A percentile compares a stretch with the other conserved stretches of the same genome.
phyloP scores from a whole-genome alignment of 2,888 invertebrate genomes.

The Autographa pulchrina region DNA sequence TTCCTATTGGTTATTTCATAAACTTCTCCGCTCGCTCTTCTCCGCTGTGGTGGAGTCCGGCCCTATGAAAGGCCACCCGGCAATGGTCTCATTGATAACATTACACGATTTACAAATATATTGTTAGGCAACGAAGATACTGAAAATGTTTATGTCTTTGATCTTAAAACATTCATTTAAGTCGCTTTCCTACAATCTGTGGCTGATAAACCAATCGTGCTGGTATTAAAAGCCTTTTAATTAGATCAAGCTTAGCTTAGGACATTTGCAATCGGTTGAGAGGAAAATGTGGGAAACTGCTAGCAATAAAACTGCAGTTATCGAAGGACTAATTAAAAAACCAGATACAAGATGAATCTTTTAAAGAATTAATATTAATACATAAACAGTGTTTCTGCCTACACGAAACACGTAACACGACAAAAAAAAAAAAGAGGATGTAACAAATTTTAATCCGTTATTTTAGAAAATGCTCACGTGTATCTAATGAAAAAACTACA shows the following conservation, averaged over 20 bases:
- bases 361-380: not conserved
- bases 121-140: not conserved
- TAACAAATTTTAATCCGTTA: not conserved
- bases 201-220: constrained; percentile 2
- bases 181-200: not conserved
- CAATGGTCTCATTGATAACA: not conserved
- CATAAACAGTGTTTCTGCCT: too few relatives aligned
- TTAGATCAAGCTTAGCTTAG: not conserved
- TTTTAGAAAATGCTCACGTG: not conserved
- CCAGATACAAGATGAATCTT: not conserved
- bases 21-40: too few relatives aligned
- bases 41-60: too few relatives aligned
- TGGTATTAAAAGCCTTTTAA: not conserved
- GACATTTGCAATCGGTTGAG: not conserved
- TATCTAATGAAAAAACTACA: not conserved
- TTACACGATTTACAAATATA: constrained; percentile 3
- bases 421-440: too few relatives aligned
- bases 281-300: not conserved
- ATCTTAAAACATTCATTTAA: not conserved
- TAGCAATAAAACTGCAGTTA: not conserved
- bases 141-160: not conserved
- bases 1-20: too few relatives aligned
- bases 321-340: not conserved
- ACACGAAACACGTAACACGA: too few relatives aligned
- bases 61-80: not conserved